Base-by-base conservation (phyloP, 2,113 vertebrate species). In the rat (Rattus norvegicus) region DNA sequence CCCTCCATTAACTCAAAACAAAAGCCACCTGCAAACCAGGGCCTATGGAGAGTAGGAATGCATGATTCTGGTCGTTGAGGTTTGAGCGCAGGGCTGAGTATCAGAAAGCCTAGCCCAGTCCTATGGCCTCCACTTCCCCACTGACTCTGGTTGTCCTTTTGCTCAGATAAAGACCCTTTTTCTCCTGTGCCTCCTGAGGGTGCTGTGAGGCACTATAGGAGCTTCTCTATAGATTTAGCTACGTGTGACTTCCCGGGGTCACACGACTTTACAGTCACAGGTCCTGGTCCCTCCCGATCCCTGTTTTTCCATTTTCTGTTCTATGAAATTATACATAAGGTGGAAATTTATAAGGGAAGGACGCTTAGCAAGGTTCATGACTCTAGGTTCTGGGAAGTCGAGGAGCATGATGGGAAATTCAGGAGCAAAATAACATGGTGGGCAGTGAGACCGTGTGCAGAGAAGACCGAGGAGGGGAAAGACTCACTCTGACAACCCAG, bases 1-100 rank as follows among this genome's bases (percentile, higher is more conserved):
- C 88, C 85, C 90, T 70, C 75, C 87, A 26, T 86, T 90, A 84
- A 95, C 86, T 87, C 89, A 94, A 72, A 95, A 36, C 73, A 83
- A 94, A 95, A 88, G n/a, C 77, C 70, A 81, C 81, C 83, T 92
- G 89, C 54, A 92, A 91, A 77, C 67, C 61, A 61, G 61, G 69
- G 13, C 24, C 26, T 16, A 47, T 26, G 73, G 63, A 52, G 79
- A 56, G 52, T 59, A 70, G 61, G 22, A 28, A 59, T 54, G 69
- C 72, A 10, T 2, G 54, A 28, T 77, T 94, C 59, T 9, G 77
- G 14, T 43, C 9, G 26, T 77, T 86, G 89, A 95, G 65, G 59
- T 69, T 67, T 24, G 63, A 75, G 69, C 56, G 8, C 26, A 9
- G 26, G 54, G 73, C 67, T 67, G 63, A 49, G 13, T 1, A 7